Conservation (phyloP, 2,888 invertebrate genomes). For the Hypomecis atomaria region DNA sequence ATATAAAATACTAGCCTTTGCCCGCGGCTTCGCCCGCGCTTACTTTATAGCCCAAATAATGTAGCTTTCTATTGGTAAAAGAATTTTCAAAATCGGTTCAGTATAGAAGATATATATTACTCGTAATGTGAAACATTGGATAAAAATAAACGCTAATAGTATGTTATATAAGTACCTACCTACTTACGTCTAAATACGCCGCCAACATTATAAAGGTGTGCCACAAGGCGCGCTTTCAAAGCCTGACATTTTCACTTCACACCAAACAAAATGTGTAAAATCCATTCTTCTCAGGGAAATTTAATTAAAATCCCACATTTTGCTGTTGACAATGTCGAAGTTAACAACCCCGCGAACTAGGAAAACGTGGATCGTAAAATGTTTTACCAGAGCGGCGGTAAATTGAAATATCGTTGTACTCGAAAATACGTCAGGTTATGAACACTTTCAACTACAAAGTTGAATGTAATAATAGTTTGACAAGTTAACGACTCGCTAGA, state of each 20-base stretch:
- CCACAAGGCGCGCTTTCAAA: conserved; percentile 6
- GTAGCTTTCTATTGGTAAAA: too few species aligned
- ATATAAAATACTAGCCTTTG: too few species aligned
- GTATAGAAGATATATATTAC: too few species aligned
- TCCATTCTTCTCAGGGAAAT: conserved; percentile 12
- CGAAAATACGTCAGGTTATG: conserved; percentile 44
- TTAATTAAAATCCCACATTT: conserved; percentile 20
- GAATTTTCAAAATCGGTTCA: too few species aligned
- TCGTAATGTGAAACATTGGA: not conserved
- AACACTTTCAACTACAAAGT: conserved; percentile 45
- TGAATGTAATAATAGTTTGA: conserved; percentile 28
- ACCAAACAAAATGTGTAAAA: conserved; percentile 20
- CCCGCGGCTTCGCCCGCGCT: too few species aligned
- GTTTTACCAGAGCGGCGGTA: conserved; percentile 39
- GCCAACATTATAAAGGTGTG: not conserved
- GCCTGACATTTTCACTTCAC: conserved; percentile 10
- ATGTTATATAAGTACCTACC: too few species aligned
- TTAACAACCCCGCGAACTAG: conserved; percentile 46
- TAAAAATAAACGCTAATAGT: not conserved
- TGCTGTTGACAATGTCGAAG: conserved; percentile 31
- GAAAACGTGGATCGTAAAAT: conserved; percentile 50
- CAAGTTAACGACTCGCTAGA: conserved; percentile 12
- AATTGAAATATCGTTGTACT: conserved; percentile 53
- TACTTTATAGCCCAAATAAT: too few species aligned
- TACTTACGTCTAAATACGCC: too few species aligned